Conservation (phyloP, 2,113 vertebrate genomes). For the Corythoichthys intestinalis region DNA sequence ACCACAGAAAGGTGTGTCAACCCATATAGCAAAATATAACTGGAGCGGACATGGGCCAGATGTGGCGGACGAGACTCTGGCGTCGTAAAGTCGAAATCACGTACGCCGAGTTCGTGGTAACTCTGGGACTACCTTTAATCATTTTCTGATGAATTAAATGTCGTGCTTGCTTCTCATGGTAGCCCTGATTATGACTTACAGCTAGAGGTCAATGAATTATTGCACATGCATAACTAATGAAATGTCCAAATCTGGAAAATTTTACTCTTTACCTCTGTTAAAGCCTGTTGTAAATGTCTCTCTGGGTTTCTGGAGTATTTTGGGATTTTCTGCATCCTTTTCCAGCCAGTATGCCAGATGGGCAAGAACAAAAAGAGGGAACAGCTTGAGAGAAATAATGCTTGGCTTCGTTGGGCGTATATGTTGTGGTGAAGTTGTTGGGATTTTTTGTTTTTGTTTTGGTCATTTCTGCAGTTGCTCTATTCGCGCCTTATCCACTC, state of each 20-base stretch:
- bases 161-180: no score
- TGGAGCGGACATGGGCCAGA: no score
- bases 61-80: no score
- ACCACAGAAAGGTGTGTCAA: background rate
- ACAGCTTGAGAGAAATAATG: background rate
- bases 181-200: no score
- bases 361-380: constrained; percentile 10
- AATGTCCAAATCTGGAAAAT: no score
- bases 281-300: background rate
- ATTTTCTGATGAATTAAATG: no score
- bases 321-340: constrained; percentile 2
- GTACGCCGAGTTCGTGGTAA: no score
- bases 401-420: constrained; percentile 7
- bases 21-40: background rate
- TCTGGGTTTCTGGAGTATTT: background rate
- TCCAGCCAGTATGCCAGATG: background rate
- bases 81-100: no score
- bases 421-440: constrained; percentile 11
- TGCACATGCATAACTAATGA: background rate
- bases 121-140: no score
- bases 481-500: constrained; percentile 29
- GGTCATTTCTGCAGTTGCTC: constrained; percentile 40
- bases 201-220: background rate
- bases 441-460: constrained; percentile 12
- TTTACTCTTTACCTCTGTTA: background rate